Evolutionary conservation across 2,797 vertebrate genomes (phyloP), one percentile per base, ranked within the genome.

Genomic region (Denticeps clupeoides): DNA sequence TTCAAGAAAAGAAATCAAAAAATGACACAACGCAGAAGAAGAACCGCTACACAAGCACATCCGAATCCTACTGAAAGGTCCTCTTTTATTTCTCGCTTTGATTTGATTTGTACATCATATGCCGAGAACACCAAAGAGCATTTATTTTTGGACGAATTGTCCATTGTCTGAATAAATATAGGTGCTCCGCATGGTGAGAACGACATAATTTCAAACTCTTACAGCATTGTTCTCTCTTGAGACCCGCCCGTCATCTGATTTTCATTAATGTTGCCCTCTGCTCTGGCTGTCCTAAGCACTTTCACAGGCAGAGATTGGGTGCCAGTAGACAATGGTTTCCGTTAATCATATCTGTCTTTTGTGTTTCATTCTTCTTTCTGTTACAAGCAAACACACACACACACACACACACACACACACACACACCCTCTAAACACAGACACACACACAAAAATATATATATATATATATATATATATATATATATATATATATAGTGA

Each of bases 351-450:
- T 31, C 28, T 31, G n/a, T n/a, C n/a, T n/a, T n/a, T n/a, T n/a
- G n/a, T n/a, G n/a, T n/a, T n/a, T n/a, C n/a, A n/a, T n/a, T n/a
- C n/a, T n/a, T 35, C 15, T 16, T 9, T 13, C 15, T 8, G 33
- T 4, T 26, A 27, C 26, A 27, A 9, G 27, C 9, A 10, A 9
- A 24, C 12, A 32, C 6, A 26, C 6, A 28, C 48, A 47, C 58
- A 6, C n/a, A 12, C 41, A 22, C 28, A 43, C 10, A 40, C 19
- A 43, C 26, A 51, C 49, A 43, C 49, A 43, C 25, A 31, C 38
- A 32, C 26, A 50, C 26, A 32, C 48, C 41, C 26, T 29, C 23
- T 11, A 11, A 28, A 35, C 18, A 35, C 43, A 10, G 21, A 40
- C n/a, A 4, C 3, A 22, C 38, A 42, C 26, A 10, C 33, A 10